A percentile compares a stretch with the other conserved stretches of the same genome.
phyloP scores from a whole-genome alignment of 35 echinoderm and acorn worm species.

The Lytechinus pictus region DNA sequence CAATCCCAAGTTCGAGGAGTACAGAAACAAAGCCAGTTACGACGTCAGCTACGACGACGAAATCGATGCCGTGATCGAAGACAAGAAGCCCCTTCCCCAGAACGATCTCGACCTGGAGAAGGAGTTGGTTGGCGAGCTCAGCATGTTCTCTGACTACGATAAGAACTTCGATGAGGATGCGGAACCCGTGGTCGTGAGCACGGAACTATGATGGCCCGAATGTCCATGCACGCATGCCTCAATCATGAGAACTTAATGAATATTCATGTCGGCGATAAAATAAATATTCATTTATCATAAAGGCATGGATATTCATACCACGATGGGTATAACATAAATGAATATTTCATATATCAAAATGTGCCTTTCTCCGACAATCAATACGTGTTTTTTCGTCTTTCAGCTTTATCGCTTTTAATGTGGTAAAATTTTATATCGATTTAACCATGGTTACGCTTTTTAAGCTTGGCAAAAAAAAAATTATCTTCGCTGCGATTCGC shows the following conservation, averaged over 20 bases:
- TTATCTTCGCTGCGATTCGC: too few species aligned
- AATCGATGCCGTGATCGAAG: not conserved
- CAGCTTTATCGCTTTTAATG: not conserved
- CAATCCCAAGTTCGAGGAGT: constrained; percentile 47
- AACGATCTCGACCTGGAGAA: constrained; percentile 49
- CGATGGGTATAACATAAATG: not conserved
- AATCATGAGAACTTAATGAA: too few species aligned
- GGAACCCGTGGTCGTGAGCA: constrained; percentile 25
- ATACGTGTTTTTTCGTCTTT: not conserved
- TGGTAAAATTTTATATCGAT: not conserved
- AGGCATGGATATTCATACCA: too few species aligned
- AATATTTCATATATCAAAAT: not conserved
- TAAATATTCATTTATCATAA: too few species aligned
- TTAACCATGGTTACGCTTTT: not conserved
- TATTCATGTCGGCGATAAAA: too few species aligned
- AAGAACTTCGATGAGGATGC: constrained; percentile 24
- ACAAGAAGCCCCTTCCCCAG: constrained; percentile 16
- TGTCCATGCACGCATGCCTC: too few species aligned
- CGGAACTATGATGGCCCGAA: not conserved
- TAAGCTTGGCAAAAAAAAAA: too few species aligned
- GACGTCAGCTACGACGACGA: constrained; percentile 49
- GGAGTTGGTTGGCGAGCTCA: constrained; percentile 46
- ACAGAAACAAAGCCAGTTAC: constrained; percentile 38
- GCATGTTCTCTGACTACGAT: constrained; percentile 45
- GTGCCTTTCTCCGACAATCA: not conserved